Base-by-base conservation (phyloP, 2,888 invertebrate genomes). In the Oasisia sp. region DNA sequence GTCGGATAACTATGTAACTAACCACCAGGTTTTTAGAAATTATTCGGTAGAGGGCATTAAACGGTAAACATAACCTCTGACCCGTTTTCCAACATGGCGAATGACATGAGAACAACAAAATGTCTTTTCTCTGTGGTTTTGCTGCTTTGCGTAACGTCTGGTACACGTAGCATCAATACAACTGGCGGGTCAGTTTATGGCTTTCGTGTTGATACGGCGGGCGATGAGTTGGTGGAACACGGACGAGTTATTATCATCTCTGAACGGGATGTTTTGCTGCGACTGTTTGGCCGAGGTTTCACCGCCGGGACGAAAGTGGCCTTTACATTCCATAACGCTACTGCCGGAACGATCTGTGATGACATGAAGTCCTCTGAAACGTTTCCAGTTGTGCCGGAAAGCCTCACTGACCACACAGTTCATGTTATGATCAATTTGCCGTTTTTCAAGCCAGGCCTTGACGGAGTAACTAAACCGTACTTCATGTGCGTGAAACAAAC, bases 61-160 rank as follows among this genome's bases (percentile, higher is more conserved):
- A 74, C 2, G 19, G 27, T 74, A 74, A 44, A 56, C 45, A 45
- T 92, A 91, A 92, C 92, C 92, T 89, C 89, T 92, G 89, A 92
- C 92, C 92, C 89, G 50, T 74, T 91, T 32, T 91, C 92, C 91
- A 92, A 89, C 92, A 92, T 92, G 92, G 92, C 92, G 92, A 19
- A 89, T 91, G 89, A 91, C 50, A 56, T 89, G 89, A 89, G 91
- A 89, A 50, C 89, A 89, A 56, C 91, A 74, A 92, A 89, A 91
- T 89, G 91, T 91, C 91, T 38, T 89, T 91, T 91, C 92, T 90
- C 89, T 38, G 89, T 74, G 89, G 91, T 92, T 91, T 89, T 91
- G 92, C 91, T 89, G 89, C 89, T 91, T 92, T 92, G 89, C 91
- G 92, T 89, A 14, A 91, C 58, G 38, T 19, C 50, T 91, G 89